Base-by-base conservation (phyloP, 1,140 invertebrate genomes). In the Andrena cerasifolii region DNA sequence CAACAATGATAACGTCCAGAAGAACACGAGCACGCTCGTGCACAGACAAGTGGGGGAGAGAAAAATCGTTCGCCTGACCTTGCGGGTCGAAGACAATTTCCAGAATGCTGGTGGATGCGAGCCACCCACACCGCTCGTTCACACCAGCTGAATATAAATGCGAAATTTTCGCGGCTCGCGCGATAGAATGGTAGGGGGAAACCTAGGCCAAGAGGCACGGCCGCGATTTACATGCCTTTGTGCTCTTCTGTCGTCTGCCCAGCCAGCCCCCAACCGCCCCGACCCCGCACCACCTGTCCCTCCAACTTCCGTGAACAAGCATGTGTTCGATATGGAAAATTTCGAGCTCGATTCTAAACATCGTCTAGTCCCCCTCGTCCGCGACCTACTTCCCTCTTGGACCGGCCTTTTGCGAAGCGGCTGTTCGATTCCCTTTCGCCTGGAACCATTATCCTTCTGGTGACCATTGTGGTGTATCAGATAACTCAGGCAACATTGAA, bases 131-230 rank as follows among this genome's bases (percentile, higher is more conserved):
- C 62, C 40, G 6, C 24, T 77, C 54, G 59, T 77, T 79, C 62
- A 10, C 75, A 51, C 70, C 16, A n/a, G 14, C 21, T 73, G 74
- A 86, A 84, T 86, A 82, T 86, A 86, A 82, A 86, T 84, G 75
- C 51, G 65, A 79, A 79, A 86, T 84, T 84, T 86, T 72, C 78
- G 36, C 66, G 28, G 28, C 66, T 72, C 53, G 24, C 0, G 7
- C 18, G n/a, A 40, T 40, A 24, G 5, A 33, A 49, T 66, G 21
- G 53, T 47, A 43, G 67, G 53, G 36, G 24, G 61, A 81, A 61
- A 56, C 40, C 26, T 24, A 53, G 77, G 28, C 54, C 28, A 24
- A 67, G 33, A 21, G 54, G n/a, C 12, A 40, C 40, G 24, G 6
- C 24, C 31, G 47, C 31, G 26, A 82, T 85, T 85, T 82, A 54